Base-by-base conservation (phyloP, 2,888 invertebrate genomes). In the Athalia rosae region DNA sequence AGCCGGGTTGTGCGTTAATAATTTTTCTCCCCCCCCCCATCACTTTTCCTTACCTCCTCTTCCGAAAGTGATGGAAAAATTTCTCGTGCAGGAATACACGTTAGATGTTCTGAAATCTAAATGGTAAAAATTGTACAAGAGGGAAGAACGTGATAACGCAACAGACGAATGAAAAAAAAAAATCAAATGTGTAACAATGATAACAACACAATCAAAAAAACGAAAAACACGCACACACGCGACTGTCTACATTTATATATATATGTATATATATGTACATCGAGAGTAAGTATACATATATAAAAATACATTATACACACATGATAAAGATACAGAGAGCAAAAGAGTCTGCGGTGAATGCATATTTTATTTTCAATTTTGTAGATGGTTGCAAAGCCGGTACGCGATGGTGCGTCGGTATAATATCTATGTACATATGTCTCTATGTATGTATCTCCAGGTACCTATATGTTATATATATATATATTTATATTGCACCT, bases 281-380 rank as follows among this genome's bases (percentile, higher is more conserved):
- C n/a, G n/a, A n/a, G n/a, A n/a, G n/a, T n/a, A n/a, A n/a, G n/a
- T n/a, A n/a, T n/a, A n/a, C 50, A 50, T 50, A 4, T 59, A 6
- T n/a, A 59, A 59, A 15, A 15, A 59, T 15, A 4, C 15, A 15
- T n/a, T 63, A 45, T 7, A 63, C 7, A n/a, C 45, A 63, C 41
- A 6, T 41, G 53, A 67, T 28, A 41, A 53, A 67, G 48, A 67
- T 53, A 67, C 28, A 48, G 48, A 50, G 15, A 53, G 11, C 53
- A n/a, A 53, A 67, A 67, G 50, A 67, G 53, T 67, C 41, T 43
- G 62, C 5, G 15, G 9, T 28, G 47, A 76, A 84, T 85, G 83
- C 83, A 85, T 85, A 84, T 84, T 85, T 84, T 82, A 85, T 84
- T 85, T 85, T 84, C 83, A 85, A 85, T 85, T 84, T 81, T 80